Evolutionary conservation across 2,888 invertebrate species (phyloP).

Genomic region (Lasioglossum lativentre): DNA sequence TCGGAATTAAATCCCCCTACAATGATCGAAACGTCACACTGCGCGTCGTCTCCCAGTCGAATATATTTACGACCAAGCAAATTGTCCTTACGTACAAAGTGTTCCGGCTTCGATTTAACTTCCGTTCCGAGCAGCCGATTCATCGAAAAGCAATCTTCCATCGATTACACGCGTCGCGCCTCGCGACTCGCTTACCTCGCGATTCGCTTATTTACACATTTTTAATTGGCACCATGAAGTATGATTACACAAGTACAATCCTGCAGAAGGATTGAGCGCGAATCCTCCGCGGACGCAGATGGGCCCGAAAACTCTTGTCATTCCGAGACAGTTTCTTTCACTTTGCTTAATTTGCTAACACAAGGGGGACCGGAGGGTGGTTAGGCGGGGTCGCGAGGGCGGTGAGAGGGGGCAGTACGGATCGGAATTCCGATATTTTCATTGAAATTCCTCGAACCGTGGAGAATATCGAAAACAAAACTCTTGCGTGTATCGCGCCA

Average conservation of each 20-base stretch:
- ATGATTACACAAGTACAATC: not conserved
- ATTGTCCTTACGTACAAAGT: too few relatives aligned
- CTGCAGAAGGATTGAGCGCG: too few relatives aligned
- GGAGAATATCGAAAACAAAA: slow-evolving; percentile 2
- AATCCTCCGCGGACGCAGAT: not conserved
- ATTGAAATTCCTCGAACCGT: not conserved
- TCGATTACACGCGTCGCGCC: slow-evolving; percentile 17
- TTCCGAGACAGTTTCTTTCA: not conserved
- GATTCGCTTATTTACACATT: slow-evolving; percentile 38
- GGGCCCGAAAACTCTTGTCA: not conserved
- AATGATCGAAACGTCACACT: too few relatives aligned
- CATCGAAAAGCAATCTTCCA: slow-evolving; percentile 42
- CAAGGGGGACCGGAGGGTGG: not conserved
- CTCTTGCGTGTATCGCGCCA: not conserved
- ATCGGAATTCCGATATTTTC: slow-evolving; percentile 3
- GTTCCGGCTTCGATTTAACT: not conserved
- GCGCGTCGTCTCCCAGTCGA: not conserved
- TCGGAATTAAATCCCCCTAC: too few relatives aligned
- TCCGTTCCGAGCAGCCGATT: slow-evolving; percentile 28
- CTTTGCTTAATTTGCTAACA: not conserved
- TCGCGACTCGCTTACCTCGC: slow-evolving; percentile 21
- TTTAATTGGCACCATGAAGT: slow-evolving; percentile 20
- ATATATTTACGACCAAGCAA: too few relatives aligned
- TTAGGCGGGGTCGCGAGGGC: not conserved
- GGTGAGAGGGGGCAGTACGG: not conserved